These are phyloP conservation scores for Balearica regulorum DNA, from an alignment of 2,797 vertebrate species.

Conservation along the genomic window DNA sequence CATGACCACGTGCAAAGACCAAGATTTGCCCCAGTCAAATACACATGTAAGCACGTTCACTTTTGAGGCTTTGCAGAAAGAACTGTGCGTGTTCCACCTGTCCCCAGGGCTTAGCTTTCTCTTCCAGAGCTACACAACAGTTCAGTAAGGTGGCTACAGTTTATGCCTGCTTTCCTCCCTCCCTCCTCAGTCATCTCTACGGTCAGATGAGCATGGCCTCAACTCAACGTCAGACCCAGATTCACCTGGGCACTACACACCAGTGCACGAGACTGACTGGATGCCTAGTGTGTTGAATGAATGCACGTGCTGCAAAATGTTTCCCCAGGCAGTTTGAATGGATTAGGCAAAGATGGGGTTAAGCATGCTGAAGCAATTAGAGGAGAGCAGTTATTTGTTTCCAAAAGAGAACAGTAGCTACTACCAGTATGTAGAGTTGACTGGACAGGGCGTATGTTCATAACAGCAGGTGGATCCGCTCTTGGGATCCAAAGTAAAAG, in stretches of 20 bases:
- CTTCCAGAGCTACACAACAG: not conserved
- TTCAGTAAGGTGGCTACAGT: not conserved
- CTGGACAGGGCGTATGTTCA: fast-evolving
- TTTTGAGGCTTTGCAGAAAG: not conserved
- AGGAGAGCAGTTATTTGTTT: not conserved
- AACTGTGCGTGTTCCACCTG: not conserved
- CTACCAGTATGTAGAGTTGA: too few relatives aligned
- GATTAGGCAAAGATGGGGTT: not conserved
- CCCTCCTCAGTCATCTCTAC: not conserved
- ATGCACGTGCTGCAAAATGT: not conserved
- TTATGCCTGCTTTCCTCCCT: not conserved
- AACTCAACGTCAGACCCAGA: not conserved
- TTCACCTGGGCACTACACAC: not conserved
- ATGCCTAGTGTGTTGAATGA: not conserved
- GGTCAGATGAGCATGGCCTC: not conserved
- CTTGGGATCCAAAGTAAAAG: not conserved
- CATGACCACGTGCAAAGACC: not conserved
- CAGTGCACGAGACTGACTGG: not conserved
- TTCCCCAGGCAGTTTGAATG: not conserved
- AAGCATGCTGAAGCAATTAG: not conserved
- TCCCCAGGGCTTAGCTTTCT: not conserved
- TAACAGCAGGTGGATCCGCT: not conserved
- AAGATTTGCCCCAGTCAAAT: not conserved
- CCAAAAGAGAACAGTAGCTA: not conserved
- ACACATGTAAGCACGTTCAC: fast-evolving